These are phyloP conservation scores for Lymantria monacha DNA, from an alignment of 2,888 invertebrate species.

Conservation along the genomic window DNA sequence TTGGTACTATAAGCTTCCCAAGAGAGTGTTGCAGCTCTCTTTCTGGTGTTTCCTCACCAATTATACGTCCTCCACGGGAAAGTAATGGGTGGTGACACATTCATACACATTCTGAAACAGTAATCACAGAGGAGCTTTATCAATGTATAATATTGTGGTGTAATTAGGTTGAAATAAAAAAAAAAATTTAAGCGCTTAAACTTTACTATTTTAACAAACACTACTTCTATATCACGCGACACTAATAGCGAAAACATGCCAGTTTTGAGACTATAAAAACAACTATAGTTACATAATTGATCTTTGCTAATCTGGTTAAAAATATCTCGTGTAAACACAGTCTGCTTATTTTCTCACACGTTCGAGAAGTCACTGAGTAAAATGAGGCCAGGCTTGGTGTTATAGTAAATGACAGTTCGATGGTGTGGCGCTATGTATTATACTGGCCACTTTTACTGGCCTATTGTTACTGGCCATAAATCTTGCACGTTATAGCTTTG, in stretches of 20 bases:
- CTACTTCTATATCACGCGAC: no score
- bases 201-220: no score
- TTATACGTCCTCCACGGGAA: no score
- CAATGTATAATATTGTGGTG: no score
- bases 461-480: conserved; percentile 18
- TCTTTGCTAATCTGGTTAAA: conserved; percentile 11
- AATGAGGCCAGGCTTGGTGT: conserved; percentile 26
- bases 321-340: conserved; percentile 15
- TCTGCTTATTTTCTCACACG: conserved; percentile 11
- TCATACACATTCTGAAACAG: no score
- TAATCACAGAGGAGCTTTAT: no score
- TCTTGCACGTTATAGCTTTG: conserved; percentile 11
- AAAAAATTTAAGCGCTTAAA: no score
- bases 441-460: conserved; percentile 3
- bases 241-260: not conserved
- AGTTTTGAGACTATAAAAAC: conserved; percentile 1
- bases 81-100: no score
- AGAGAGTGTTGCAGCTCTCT: no score
- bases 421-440: conserved; percentile 7
- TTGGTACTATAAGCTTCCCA: no score
- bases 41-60: no score
- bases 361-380: conserved; percentile 12
- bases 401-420: conserved; percentile 24
- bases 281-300: conserved; percentile 6
- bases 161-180: no score